Conservation (phyloP, 1,140 invertebrate species). For the Pseudomyrmex cubaensis region DNA sequence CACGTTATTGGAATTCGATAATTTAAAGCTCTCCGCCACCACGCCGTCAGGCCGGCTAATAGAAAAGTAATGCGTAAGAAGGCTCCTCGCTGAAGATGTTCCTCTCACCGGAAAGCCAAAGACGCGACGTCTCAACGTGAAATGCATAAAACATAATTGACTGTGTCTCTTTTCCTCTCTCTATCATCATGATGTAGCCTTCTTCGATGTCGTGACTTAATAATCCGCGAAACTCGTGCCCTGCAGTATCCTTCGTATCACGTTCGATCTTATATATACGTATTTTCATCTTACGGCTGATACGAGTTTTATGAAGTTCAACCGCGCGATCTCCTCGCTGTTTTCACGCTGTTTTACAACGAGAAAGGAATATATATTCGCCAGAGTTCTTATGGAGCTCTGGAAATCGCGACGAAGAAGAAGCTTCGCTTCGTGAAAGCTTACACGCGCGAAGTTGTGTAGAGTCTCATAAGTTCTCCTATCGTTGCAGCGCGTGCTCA, state of each 20-base stretch:
- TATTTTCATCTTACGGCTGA: slow-evolving; percentile 27
- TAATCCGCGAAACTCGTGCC: slow-evolving; percentile 36
- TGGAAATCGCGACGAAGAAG: slow-evolving; percentile 12
- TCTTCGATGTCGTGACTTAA: slow-evolving; percentile 37
- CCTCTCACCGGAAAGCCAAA: slow-evolving; percentile 11
- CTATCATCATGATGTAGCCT: slow-evolving; percentile 9
- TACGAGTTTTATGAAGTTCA: slow-evolving; percentile 49
- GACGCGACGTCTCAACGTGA: slow-evolving; percentile 25
- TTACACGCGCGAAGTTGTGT: slow-evolving; percentile 10
- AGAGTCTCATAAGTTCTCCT: slow-evolving; percentile 13
- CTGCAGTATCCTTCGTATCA: neutral
- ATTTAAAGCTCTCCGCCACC: slow-evolving; percentile 54
- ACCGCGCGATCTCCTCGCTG: slow-evolving; percentile 10
- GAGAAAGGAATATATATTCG: slow-evolving; percentile 25
- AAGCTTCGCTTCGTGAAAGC: neutral
- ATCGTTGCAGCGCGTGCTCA: slow-evolving; percentile 8
- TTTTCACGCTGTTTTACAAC: slow-evolving; percentile 36
- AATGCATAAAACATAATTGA: slow-evolving; percentile 57
- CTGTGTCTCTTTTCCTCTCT: neutral
- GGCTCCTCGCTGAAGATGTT: neutral
- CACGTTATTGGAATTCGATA: slow-evolving; percentile 68
- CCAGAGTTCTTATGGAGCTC: slow-evolving; percentile 7
- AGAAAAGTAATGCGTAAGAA: slow-evolving; percentile 38
- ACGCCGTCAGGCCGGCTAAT: neutral
- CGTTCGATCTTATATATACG: slow-evolving; percentile 20